Conservation (phyloP, 1,140 invertebrate species). For the Bombus confusus region DNA sequence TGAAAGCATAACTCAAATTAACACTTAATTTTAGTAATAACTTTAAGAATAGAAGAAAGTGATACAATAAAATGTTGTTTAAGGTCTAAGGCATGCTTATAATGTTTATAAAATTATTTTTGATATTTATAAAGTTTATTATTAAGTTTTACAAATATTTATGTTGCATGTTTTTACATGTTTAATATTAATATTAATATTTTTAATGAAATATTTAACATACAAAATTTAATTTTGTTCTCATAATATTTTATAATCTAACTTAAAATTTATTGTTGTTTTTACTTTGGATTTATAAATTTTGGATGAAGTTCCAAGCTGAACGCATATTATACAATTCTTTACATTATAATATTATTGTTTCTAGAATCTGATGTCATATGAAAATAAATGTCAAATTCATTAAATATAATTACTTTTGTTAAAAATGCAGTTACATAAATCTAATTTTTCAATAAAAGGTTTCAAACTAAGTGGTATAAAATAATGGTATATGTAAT, state of each 20-base stretch:
- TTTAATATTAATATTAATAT: not conserved
- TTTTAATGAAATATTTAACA: not conserved
- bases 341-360: not conserved
- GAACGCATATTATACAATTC: conserved; percentile 13
- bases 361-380: not conserved
- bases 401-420: not conserved
- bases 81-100: not conserved
- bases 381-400: conserved; percentile 2
- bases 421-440: conserved; percentile 5
- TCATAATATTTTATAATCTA: not conserved
- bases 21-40: not conserved
- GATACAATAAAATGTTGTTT: not conserved
- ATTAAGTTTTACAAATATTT: not conserved
- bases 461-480: conserved; percentile 1
- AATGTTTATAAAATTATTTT: not conserved
- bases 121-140: not conserved
- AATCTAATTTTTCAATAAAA: conserved; percentile 25
- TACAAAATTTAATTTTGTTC: not conserved
- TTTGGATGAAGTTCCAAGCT: not conserved
- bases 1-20: not conserved
- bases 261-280: not conserved
- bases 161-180: no score
- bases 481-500: not conserved
- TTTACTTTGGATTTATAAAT: not conserved
- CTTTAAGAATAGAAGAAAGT: not conserved